A percentile compares a stretch with the other conserved stretches of the same genome.
Evolutionary conservation across 1,140 invertebrate species (phyloP).

Genomic region (Euglossa dilemma): DNA sequence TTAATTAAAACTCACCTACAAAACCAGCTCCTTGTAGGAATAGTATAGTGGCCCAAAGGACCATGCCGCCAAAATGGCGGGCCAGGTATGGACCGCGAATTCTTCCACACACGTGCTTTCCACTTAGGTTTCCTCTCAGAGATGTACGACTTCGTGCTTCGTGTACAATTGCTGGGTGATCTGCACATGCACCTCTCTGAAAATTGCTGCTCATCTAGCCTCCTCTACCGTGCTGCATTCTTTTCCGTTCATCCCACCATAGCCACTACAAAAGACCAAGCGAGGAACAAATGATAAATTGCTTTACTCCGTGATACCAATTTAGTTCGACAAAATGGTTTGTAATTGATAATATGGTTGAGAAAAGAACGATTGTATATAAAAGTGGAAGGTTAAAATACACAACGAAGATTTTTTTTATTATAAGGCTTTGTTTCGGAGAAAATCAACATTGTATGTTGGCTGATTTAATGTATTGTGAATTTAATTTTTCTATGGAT

Average conservation of each 20-base stretch:
- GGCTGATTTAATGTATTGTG: too few relatives aligned
- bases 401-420: too few relatives aligned
- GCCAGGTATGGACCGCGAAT: slow-evolving; percentile 76
- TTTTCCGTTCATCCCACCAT: slow-evolving; percentile 57
- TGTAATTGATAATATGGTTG: too few relatives aligned
- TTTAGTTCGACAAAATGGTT: too few relatives aligned
- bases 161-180: neutral
- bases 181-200: slow-evolving; percentile 50
- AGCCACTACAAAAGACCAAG: neutral
- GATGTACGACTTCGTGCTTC: slow-evolving; percentile 21
- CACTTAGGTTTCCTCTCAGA: slow-evolving; percentile 57
- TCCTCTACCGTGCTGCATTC: slow-evolving; percentile 67
- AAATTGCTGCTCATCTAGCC: slow-evolving; percentile 63
- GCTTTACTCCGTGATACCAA: too few relatives aligned
- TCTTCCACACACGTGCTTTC: slow-evolving; percentile 74
- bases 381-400: too few relatives aligned
- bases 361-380: too few relatives aligned
- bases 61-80: slow-evolving; percentile 80
- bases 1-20: slow-evolving; percentile 71
- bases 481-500: too few relatives aligned
- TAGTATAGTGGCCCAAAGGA: slow-evolving; percentile 83
- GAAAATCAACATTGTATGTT: too few relatives aligned
- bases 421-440: too few relatives aligned
- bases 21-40: slow-evolving; percentile 82
- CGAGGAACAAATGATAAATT: too few relatives aligned